Base-by-base conservation (phyloP, 2,113 vertebrate species). In the Camelus bactrianus region DNA sequence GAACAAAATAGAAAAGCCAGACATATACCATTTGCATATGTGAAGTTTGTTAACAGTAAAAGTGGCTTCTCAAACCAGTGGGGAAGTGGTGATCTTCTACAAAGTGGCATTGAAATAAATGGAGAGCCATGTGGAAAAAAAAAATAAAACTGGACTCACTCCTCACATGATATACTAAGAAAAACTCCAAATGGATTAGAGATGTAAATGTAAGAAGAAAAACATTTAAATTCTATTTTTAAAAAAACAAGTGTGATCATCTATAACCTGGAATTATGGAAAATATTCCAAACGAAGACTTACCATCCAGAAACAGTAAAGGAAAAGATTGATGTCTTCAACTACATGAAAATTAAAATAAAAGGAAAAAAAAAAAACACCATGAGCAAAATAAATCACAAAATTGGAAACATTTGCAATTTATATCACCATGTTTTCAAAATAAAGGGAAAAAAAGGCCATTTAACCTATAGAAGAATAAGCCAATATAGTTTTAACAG, bases 391-490 rank as follows among this genome's bases (percentile, higher is more conserved):
- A 77, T 92, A 48, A 38, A 81, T 42, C 14, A 46, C 50, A 93
- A 84, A 96, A 77, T 26, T 89, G 28, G 92, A 80, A 84, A 56
- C 54, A 81, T 48, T 96, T 94, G 76, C 26, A 58, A 81, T 88
- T 77, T 93, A 46, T 81, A 70, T 91, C 82, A 77, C 58, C 50
- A 56, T 70, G 32, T 60, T 97, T 85, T 56, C 54, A 91, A 88
- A 97, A 96, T 50, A 87, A 86, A 92, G 82, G 64, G 93, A 64
- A 32, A 9, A 79, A 90, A 89, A 79, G 22, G n/a, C 19, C 75
- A 65, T 82, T 22, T 83, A 69, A 32, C 35, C n/a, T 14, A 0
- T 30, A 70, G 58, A 91, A 95, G 70, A 88, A 91, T 73, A 32
- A 67, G n/a, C 83, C 77, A 70, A n/a, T 69, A 88, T n/a, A 87